phyloP scores from a whole-genome alignment of 2,888 invertebrate genomes.

The Drosophila incognita region DNA sequence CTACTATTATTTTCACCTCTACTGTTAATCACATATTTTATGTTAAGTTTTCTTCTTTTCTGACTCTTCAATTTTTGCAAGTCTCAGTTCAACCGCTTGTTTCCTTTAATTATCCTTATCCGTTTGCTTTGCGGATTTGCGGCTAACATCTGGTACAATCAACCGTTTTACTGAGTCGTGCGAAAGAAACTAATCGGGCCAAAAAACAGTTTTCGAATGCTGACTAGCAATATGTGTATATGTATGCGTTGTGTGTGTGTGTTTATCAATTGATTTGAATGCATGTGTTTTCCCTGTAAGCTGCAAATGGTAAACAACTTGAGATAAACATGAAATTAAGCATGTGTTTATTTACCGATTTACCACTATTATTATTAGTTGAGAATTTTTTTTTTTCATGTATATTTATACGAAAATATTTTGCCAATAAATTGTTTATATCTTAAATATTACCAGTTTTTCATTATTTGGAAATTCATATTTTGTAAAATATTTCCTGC shows the following conservation, averaged over 20 bases:
- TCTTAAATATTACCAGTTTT: not conserved
- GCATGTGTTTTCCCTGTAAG: not conserved
- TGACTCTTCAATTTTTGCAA: slow-evolving; percentile 7
- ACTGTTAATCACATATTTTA: not conserved
- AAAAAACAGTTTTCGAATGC: not conserved
- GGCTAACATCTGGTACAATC: slow-evolving; percentile 63
- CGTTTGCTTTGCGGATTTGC: slow-evolving; percentile 37
- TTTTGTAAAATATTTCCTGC: not conserved
- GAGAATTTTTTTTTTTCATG: not conserved
- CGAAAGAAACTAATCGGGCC: slow-evolving; percentile 37
- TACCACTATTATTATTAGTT: not conserved
- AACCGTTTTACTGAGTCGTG: slow-evolving; percentile 9
- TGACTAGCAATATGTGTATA: slow-evolving; percentile 2
- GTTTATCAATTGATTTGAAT: not conserved
- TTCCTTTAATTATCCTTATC: slow-evolving; percentile 55
- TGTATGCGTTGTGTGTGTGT: slow-evolving; percentile 3
- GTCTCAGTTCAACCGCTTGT: slow-evolving; percentile 24
- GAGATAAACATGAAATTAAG: not conserved
- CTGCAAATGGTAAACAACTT: not conserved
- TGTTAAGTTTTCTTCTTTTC: not conserved
- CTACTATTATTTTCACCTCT: not conserved
- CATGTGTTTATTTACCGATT: not conserved
- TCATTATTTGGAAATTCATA: not conserved
- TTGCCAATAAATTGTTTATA: not conserved
- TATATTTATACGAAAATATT: not conserved